Conservation (phyloP, 2,888 invertebrate genomes). For the Achlya flavicornis region DNA sequence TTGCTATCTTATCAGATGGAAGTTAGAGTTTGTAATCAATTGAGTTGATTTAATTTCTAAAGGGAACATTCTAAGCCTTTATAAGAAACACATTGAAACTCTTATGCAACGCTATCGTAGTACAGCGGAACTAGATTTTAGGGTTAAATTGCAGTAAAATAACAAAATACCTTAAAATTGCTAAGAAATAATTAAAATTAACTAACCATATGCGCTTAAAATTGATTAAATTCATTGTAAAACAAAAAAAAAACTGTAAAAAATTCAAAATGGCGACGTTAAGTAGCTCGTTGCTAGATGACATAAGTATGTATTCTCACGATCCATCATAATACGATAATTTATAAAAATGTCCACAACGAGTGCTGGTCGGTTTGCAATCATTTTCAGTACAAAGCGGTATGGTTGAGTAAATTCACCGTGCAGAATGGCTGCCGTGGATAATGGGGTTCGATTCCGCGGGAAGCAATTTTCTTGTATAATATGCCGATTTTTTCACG, state of each 20-base stretch:
- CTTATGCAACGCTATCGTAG: too few species aligned
- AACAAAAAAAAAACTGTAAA: too few species aligned
- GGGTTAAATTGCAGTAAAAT: too few species aligned
- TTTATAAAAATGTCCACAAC: slow-evolving; percentile 44
- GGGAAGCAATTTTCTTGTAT: slow-evolving; percentile 60
- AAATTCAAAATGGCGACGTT: not conserved
- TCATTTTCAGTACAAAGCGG: slow-evolving; percentile 44
- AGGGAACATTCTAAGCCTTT: too few species aligned
- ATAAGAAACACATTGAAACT: too few species aligned
- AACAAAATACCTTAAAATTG: not conserved
- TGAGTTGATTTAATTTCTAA: slow-evolving; percentile 13
- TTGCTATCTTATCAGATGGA: slow-evolving; percentile 63
- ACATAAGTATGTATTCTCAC: slow-evolving; percentile 25
- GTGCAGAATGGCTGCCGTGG: slow-evolving; percentile 57
- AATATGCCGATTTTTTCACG: slow-evolving; percentile 49
- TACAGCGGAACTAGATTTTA: too few species aligned
- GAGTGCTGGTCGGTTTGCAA: slow-evolving; percentile 54
- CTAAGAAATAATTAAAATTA: not conserved
- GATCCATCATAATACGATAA: slow-evolving; percentile 15
- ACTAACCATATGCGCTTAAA: not conserved
- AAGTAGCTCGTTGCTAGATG: not conserved
- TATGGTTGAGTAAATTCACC: slow-evolving; percentile 49
- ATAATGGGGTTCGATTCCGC: slow-evolving; percentile 71
- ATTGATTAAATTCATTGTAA: too few species aligned
- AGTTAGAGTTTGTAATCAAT: slow-evolving; percentile 43